phyloP scores from a whole-genome alignment of 1,140 invertebrate genomes.

The Chironomus tepperi region DNA sequence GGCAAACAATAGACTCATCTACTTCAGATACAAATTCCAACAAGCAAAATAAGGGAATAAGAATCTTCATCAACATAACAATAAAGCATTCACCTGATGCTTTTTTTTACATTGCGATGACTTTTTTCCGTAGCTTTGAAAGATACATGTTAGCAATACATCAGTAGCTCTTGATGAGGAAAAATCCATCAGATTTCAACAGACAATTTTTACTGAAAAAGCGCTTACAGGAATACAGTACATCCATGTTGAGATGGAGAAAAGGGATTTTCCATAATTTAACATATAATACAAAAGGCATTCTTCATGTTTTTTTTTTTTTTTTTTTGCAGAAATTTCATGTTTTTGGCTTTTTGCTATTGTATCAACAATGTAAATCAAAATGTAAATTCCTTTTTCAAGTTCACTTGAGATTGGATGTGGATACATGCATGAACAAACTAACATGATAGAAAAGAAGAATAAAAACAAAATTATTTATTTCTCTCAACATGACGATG shows the following conservation, averaged over 20 bases:
- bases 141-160: too few relatives aligned
- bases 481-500: not conserved
- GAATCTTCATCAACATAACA: too few relatives aligned
- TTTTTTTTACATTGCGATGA: too few relatives aligned
- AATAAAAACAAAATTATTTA: constrained; percentile 2
- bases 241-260: not conserved
- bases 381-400: not conserved
- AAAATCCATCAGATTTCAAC: constrained; percentile 8
- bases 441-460: not conserved
- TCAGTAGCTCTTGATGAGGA: not conserved
- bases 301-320: too few relatives aligned
- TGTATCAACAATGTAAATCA: not conserved
- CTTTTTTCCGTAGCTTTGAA: too few relatives aligned
- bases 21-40: too few relatives aligned
- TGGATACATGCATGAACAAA: not conserved
- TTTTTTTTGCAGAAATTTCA: not conserved
- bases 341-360: constrained; percentile 2
- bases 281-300: not conserved
- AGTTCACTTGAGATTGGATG: not conserved
- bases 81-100: too few relatives aligned
- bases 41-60: too few relatives aligned
- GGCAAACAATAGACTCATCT: too few relatives aligned
- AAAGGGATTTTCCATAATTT: constrained; percentile 9
- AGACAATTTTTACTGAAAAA: not conserved
- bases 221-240: not conserved